phyloP scores from a whole-genome alignment of 2,888 invertebrate genomes.

The Globia sparganii region DNA sequence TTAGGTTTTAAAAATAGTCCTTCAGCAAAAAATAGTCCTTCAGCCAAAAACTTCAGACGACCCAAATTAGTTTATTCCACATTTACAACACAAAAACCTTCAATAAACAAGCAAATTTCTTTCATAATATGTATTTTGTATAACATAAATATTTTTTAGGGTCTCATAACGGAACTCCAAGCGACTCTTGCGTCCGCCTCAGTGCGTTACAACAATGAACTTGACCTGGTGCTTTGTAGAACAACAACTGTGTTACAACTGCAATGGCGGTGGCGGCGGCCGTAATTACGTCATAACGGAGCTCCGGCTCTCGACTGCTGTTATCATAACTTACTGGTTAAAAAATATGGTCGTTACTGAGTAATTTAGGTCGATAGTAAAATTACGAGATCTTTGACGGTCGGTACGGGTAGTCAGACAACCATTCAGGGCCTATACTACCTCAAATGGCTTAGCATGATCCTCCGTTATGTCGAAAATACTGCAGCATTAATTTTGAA shows the following conservation, averaged over 20 bases:
- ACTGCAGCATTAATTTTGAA: too few species aligned
- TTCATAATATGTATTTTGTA: constrained; percentile 17
- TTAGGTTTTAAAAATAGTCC: neutral
- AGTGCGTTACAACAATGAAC: constrained; percentile 50
- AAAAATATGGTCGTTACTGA: neutral
- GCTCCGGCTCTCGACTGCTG: constrained; percentile 38
- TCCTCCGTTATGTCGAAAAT: too few species aligned
- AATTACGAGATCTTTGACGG: neutral
- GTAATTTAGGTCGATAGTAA: constrained; percentile 17
- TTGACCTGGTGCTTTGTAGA: constrained; percentile 54
- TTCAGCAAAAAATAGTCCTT: neutral
- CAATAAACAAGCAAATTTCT: constrained; percentile 19
- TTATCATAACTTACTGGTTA: constrained; percentile 22
- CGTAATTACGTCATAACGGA: constrained; percentile 50
- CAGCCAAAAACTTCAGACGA: neutral
- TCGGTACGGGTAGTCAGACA: neutral
- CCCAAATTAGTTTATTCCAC: neutral
- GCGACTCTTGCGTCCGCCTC: constrained; percentile 25
- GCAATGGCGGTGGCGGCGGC: neutral
- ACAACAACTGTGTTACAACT: constrained; percentile 32
- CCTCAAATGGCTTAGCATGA: too few species aligned
- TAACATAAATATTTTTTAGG: constrained; percentile 5
- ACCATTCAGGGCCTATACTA: too few species aligned
- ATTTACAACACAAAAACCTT: neutral
- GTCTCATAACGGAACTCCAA: constrained; percentile 21